phyloP scores from a whole-genome alignment of 2,113 vertebrate species.

The Phasianus colchicus region DNA sequence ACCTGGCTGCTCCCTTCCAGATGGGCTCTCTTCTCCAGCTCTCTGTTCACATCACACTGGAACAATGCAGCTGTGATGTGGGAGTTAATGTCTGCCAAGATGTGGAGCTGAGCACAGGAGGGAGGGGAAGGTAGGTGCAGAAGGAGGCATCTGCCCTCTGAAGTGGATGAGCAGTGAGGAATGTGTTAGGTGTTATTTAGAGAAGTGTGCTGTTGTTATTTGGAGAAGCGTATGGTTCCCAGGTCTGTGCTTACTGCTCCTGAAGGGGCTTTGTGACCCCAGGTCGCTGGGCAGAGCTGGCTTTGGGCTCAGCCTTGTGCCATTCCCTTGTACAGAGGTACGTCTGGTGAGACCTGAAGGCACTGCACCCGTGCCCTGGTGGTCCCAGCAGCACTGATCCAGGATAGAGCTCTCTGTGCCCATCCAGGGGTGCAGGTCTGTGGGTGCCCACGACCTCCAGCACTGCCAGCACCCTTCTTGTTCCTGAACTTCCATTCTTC shows the following conservation, averaged over 20 bases:
- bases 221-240: background rate
- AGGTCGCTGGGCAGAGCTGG: background rate
- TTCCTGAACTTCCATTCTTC: background rate
- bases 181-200: background rate
- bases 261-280: background rate
- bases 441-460: background rate
- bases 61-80: background rate
- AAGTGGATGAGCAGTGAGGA: background rate
- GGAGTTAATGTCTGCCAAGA: background rate
- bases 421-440: background rate
- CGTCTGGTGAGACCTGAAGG: accelerated
- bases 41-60: background rate
- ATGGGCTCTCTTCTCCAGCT: background rate
- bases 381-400: background rate
- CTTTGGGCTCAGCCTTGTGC: background rate
- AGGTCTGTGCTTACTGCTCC: background rate
- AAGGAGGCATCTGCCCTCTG: background rate
- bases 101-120: background rate
- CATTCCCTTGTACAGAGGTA: background rate
- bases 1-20: background rate
- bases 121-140: background rate
- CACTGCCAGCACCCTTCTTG: background rate
- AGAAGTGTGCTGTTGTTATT: background rate
- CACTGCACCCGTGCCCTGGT: background rate
- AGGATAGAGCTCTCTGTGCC: background rate